Percentiles rank a stretch among this genome's conserved stretches.
Conservation (phyloP, 2,113 vertebrate species). For the Hypanus sabinus region DNA sequence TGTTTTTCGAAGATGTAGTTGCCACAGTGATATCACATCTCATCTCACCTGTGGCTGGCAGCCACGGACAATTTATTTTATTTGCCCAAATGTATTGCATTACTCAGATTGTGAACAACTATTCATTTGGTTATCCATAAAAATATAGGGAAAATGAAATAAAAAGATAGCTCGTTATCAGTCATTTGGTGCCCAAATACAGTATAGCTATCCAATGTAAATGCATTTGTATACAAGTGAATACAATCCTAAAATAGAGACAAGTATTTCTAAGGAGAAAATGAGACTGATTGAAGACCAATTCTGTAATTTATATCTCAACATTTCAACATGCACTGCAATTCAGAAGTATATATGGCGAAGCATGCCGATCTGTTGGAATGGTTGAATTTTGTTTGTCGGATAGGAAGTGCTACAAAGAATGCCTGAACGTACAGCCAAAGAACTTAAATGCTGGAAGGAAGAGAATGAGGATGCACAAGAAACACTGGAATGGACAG, state of each 20-base stretch:
- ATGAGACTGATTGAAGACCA: not conserved
- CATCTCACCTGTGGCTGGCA: not conserved
- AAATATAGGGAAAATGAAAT: not conserved
- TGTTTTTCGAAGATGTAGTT: not conserved
- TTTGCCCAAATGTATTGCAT: not conserved
- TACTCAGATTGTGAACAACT: not conserved
- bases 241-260: not conserved
- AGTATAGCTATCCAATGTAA: not conserved
- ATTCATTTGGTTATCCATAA: not conserved
- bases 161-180: not conserved
- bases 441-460: not conserved
- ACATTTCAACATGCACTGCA: not conserved
- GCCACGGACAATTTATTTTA: no score
- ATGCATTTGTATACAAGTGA: not conserved
- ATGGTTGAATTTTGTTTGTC: no score
- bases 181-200: not conserved
- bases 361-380: no score
- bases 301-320: not conserved
- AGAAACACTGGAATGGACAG: not conserved
- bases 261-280: not conserved
- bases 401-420: not conserved
- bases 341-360: no score
- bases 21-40: not conserved
- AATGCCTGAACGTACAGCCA: not conserved
- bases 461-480: not conserved